phyloP scores from a whole-genome alignment of 2,888 invertebrate species.

The Bombyx huttoni region DNA sequence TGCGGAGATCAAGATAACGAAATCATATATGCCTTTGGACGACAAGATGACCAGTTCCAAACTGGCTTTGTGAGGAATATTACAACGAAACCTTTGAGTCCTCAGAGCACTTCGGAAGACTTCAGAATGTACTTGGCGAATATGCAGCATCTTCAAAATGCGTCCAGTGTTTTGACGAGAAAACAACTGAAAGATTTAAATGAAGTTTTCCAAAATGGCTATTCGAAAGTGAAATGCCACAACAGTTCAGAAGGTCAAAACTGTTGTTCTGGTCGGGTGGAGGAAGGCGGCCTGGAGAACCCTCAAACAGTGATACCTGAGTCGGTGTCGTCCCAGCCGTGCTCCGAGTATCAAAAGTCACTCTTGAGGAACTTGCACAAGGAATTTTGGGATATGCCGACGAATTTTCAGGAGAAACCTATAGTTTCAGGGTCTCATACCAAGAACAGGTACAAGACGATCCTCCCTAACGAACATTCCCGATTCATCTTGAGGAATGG shows the following conservation, averaged over 20 bases:
- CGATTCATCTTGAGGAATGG: slow-evolving; percentile 79
- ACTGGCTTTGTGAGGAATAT: slow-evolving; percentile 65
- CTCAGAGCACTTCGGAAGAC: slow-evolving; percentile 77
- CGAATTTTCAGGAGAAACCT: slow-evolving; percentile 92
- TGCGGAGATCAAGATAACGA: slow-evolving; percentile 66
- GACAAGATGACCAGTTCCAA: slow-evolving; percentile 47
- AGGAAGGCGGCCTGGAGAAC: slow-evolving; percentile 37
- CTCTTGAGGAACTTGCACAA: slow-evolving; percentile 77
- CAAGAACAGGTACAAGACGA: slow-evolving; percentile 91
- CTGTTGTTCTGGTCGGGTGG: slow-evolving; percentile 44
- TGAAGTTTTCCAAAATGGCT: slow-evolving; percentile 71
- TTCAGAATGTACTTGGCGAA: slow-evolving; percentile 80
- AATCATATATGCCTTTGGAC: slow-evolving; percentile 61
- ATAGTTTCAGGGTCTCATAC: slow-evolving; percentile 90
- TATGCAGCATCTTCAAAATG: slow-evolving; percentile 80
- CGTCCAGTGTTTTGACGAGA: slow-evolving; percentile 75
- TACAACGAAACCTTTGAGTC: slow-evolving; percentile 76
- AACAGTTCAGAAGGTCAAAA: slow-evolving; percentile 36
- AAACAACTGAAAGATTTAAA: slow-evolving; percentile 73
- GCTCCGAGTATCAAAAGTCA: slow-evolving; percentile 75
- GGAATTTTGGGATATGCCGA: slow-evolving; percentile 95
- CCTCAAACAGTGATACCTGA: slow-evolving; percentile 54
- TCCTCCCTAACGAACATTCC: slow-evolving; percentile 90
- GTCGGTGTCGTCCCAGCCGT: slow-evolving; percentile 45
- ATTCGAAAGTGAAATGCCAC: slow-evolving; percentile 55